phyloP scores from a whole-genome alignment of 2,113 vertebrate genomes.

The human (Homo sapiens) region DNA sequence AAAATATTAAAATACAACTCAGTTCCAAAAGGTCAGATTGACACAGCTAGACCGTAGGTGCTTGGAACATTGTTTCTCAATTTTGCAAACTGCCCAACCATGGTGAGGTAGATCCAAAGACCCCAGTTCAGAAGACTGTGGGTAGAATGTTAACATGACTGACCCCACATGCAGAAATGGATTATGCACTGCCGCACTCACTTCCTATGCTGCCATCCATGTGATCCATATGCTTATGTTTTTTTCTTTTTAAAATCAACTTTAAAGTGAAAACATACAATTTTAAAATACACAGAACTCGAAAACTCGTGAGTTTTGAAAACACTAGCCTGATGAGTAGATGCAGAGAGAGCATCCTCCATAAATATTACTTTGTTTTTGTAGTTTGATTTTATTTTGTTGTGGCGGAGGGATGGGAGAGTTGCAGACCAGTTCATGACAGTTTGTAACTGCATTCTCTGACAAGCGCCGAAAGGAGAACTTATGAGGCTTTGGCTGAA shows the following conservation, averaged over 20 bases:
- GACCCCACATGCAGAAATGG: accelerated
- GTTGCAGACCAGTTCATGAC: not conserved
- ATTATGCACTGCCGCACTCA: accelerated
- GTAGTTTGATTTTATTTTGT: not conserved
- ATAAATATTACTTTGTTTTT: not conserved
- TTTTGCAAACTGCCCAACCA: not conserved
- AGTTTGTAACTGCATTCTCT: not conserved
- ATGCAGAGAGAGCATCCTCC: not conserved
- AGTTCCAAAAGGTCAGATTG: not conserved
- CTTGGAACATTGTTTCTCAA: not conserved
- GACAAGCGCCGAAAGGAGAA: not conserved
- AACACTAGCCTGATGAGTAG: not conserved
- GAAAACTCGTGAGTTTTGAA: not conserved
- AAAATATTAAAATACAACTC: not conserved
- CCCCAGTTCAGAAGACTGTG: not conserved
- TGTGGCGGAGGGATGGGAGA: not conserved
- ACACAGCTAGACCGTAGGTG: not conserved
- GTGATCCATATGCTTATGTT: not conserved
- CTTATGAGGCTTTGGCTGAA: not conserved
- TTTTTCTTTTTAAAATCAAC: not conserved
- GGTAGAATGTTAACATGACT: not conserved
- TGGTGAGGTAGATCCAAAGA: not conserved
- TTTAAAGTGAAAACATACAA: not conserved
- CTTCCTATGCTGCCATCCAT: not conserved
- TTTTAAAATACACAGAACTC: not conserved